phyloP scores from a whole-genome alignment of 2,888 invertebrate species.

The Stramonita haemastoma region DNA sequence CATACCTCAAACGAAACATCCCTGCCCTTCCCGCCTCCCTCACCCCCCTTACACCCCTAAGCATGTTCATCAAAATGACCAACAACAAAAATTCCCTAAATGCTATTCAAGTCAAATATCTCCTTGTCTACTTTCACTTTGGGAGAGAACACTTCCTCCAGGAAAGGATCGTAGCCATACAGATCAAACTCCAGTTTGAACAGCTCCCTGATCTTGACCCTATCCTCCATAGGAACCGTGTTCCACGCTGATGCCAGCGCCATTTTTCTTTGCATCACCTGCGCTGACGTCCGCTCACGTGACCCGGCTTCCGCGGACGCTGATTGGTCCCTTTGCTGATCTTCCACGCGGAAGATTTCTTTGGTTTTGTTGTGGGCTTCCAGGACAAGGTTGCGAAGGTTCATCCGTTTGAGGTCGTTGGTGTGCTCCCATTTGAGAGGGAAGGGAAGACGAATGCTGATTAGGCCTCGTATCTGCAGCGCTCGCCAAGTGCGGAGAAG shows the following conservation, averaged over 20 bases:
- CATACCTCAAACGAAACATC: too few relatives aligned
- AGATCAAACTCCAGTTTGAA: conserved; percentile 34
- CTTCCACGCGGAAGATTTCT: neutral
- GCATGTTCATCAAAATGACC: too few relatives aligned
- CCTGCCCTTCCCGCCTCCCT: too few relatives aligned
- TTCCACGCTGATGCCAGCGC: conserved; percentile 32
- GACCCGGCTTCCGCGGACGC: neutral
- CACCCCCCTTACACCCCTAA: too few relatives aligned
- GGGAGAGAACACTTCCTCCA: conserved; percentile 35
- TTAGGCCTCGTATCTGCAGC: conserved; percentile 29
- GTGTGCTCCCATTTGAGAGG: neutral
- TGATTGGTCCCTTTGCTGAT: neutral
- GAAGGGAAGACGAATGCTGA: neutral
- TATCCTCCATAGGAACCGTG: neutral
- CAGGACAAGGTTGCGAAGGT: neutral
- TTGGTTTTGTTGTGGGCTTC: neutral
- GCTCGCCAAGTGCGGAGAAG: conserved; percentile 19
- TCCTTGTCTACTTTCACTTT: neutral
- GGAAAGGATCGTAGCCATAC: conserved; percentile 42
- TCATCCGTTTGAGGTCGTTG: neutral
- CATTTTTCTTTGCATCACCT: conserved; percentile 2
- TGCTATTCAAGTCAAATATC: conserved; percentile 21
- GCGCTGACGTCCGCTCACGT: neutral
- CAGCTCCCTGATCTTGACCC: conserved; percentile 28
- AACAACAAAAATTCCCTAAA: neutral